Conservation (phyloP, 2,797 vertebrate genomes). For the Coracias cyanogaster region DNA sequence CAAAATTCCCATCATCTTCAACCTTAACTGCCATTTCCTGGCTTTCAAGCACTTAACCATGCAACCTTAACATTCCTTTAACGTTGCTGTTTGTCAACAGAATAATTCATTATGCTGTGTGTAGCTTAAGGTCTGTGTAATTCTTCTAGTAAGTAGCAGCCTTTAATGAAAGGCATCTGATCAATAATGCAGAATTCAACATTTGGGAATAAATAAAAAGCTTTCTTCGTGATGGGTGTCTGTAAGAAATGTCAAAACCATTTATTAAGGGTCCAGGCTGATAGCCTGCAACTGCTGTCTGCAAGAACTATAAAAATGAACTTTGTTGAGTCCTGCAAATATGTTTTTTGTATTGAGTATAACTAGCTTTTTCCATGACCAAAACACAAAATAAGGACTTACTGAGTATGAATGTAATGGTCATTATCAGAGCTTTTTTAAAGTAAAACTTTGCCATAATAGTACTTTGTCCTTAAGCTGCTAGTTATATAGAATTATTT, state of each 20-base stretch:
- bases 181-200: conserved; percentile 72
- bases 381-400: conserved; percentile 1
- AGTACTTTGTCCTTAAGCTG: background rate
- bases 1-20: background rate
- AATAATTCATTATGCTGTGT: conserved; percentile 42
- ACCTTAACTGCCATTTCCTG: background rate
- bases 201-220: conserved; percentile 74
- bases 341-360: background rate
- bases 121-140: conserved; percentile 14
- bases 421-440: background rate
- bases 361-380: conserved; percentile 11
- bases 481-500: background rate
- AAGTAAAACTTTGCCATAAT: background rate
- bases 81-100: background rate
- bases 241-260: conserved; percentile 75
- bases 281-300: conserved; percentile 61
- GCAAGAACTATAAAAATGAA: conserved; percentile 41
- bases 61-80: conserved; percentile 27
- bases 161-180: conserved; percentile 71
- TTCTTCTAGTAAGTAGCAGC: conserved; percentile 53
- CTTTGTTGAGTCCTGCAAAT: conserved; percentile 25
- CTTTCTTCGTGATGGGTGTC: conserved; percentile 24
- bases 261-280: conserved; percentile 63
- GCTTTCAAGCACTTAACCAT: background rate
- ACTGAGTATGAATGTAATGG: background rate